Evolutionary conservation across 2,113 vertebrate species (phyloP).

Genomic region (Triplophysa tibetana): DNA sequence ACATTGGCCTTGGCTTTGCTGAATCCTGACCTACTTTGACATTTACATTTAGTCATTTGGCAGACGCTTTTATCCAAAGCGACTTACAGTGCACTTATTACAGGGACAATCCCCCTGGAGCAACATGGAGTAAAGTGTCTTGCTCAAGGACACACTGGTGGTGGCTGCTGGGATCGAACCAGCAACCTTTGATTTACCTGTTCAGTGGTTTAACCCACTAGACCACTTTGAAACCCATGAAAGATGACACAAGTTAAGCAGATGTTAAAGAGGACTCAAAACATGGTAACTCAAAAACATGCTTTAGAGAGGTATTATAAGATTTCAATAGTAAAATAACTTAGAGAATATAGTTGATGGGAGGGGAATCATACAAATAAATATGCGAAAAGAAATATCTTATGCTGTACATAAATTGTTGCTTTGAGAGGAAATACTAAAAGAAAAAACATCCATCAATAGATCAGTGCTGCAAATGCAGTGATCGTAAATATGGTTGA

Average conservation of each 20-base stretch:
- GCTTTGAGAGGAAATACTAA: background rate
- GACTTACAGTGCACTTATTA: no score
- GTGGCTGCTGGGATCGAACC: no score
- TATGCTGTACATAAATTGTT: background rate
- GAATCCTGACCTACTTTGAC: constrained; percentile 25
- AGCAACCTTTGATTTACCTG: no score
- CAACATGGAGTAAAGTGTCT: no score
- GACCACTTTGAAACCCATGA: constrained; percentile 3
- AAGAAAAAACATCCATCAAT: background rate
- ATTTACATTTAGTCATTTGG: no score
- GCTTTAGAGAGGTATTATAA: background rate
- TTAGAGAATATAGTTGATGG: background rate
- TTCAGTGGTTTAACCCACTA: no score
- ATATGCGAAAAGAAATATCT: background rate
- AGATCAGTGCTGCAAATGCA: background rate
- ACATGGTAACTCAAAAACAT: no score
- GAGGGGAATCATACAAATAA: background rate
- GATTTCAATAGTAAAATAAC: no score
- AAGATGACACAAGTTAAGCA: background rate
- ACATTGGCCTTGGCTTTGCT: constrained; percentile 9
- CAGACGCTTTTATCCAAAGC: no score
- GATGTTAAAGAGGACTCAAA: no score
- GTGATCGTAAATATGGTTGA: constrained; percentile 7
- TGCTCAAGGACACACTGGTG: no score
- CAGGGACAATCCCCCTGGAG: no score